A percentile compares a stretch with the other conserved stretches of the same genome.
Conservation (phyloP, 1,140 invertebrate species). For the Zaprionus davidi region DNA sequence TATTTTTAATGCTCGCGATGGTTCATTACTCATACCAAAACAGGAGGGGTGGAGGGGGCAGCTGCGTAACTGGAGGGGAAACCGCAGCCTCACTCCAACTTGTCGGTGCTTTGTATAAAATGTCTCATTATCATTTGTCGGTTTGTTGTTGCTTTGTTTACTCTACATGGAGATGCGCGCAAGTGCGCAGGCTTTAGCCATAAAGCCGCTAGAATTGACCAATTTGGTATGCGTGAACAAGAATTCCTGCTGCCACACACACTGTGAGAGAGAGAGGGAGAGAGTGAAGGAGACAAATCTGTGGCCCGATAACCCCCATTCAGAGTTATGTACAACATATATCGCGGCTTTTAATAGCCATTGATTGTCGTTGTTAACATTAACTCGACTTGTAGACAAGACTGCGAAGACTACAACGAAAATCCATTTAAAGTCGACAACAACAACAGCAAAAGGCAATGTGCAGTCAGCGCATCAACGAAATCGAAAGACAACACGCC, state of each 20-base stretch:
- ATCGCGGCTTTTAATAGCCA: constrained; percentile 71
- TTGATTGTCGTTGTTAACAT: constrained; percentile 77
- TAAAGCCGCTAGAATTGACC: constrained; percentile 21
- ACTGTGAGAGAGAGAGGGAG: neutral
- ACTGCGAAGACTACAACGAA: constrained; percentile 65
- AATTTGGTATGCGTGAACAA: neutral
- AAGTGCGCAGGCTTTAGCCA: neutral
- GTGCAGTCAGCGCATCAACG: constrained; percentile 22
- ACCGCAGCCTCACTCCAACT: constrained; percentile 24
- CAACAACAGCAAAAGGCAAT: neutral
- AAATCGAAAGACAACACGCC: constrained; percentile 51
- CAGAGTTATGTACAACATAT: constrained; percentile 65
- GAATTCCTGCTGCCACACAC: neutral
- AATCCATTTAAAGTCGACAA: constrained; percentile 67
- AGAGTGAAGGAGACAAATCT: constrained; percentile 21
- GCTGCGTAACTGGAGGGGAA: neutral
- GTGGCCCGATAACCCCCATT: constrained; percentile 36
- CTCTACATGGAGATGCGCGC: neutral
- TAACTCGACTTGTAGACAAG: constrained; percentile 73
- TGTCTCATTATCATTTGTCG: constrained; percentile 78
- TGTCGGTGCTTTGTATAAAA: constrained; percentile 57
- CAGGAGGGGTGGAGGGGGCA: neutral
- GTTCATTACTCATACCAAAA: constrained; percentile 56
- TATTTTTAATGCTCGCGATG: constrained; percentile 61
- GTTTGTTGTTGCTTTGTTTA: constrained; percentile 46